These are phyloP conservation scores for Hypocryptadius cinnamomeus DNA, from an alignment of 2,113 vertebrate species.

Conservation along the genomic window DNA sequence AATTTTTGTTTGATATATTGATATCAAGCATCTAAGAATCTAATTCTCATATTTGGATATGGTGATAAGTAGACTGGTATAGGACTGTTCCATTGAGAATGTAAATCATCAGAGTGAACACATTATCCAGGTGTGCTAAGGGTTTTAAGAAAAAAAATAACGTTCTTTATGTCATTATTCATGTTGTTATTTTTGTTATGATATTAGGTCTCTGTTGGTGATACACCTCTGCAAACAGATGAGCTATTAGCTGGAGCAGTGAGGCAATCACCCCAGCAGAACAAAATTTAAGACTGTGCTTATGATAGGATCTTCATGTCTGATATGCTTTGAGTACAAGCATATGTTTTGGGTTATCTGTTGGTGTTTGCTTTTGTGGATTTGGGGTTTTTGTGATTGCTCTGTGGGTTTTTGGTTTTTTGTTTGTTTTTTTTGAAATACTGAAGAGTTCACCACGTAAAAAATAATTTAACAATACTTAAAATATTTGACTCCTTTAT, in stretches of 20 bases:
- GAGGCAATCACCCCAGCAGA: neutral
- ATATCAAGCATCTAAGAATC: neutral
- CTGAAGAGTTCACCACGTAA: neutral
- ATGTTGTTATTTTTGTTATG: neutral
- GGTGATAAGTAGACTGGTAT: neutral
- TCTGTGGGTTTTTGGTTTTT: neutral
- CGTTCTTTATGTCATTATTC: neutral
- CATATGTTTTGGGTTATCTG: neutral
- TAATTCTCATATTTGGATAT: neutral
- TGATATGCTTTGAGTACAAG: neutral
- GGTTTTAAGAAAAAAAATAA: neutral
- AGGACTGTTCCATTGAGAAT: neutral
- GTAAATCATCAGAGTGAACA: neutral
- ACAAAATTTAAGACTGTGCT: neutral
- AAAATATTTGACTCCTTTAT: neutral
- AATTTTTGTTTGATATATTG: neutral
- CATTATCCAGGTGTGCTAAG: accelerated
- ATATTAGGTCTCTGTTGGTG: neutral
- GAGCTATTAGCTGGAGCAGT: neutral
- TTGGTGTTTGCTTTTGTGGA: neutral
- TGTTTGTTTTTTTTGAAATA: neutral
- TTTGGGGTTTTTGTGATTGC: neutral
- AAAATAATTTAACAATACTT: neutral
- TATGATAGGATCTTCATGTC: neutral
- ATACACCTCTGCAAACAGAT: neutral